Conservation (phyloP, 2,797 vertebrate genomes). For the Columba guinea region DNA sequence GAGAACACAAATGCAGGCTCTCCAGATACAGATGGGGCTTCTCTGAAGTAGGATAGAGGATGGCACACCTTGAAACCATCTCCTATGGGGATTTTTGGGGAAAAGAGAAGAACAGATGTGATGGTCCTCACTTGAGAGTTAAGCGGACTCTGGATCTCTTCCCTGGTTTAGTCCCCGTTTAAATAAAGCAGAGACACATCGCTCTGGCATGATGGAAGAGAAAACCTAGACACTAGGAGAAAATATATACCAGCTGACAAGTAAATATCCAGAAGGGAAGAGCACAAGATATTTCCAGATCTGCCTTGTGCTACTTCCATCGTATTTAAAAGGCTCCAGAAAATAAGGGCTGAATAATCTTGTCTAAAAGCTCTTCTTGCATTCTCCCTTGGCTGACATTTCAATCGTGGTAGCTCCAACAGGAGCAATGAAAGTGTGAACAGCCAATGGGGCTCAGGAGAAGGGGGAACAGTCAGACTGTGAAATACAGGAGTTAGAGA, state of each 20-base stretch:
- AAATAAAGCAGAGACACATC: not conserved
- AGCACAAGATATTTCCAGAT: not conserved
- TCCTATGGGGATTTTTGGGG: not conserved
- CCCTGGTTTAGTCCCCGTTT: not conserved
- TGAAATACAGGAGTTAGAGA: not conserved
- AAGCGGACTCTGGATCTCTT: not conserved
- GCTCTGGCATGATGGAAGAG: not conserved
- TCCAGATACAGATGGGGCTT: not conserved
- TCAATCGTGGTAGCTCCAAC: rapidly evolving
- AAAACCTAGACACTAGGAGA: not conserved
- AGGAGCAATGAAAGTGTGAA: not conserved
- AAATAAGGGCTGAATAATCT: not conserved
- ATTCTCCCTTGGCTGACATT: not conserved
- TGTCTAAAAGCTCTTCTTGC: not conserved
- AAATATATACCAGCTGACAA: not conserved
- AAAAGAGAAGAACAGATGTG: not conserved
- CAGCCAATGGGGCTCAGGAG: rapidly evolving
- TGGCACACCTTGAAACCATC: not conserved
- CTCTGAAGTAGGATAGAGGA: not conserved
- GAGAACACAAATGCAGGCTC: not conserved
- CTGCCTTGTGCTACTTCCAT: not conserved
- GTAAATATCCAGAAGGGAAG: not conserved
- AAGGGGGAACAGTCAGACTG: not conserved
- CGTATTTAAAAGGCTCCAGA: not conserved
- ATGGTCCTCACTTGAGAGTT: not conserved